Evolutionary conservation across 2,888 invertebrate genomes (phyloP).

Genomic region (Agriotes lineatus): DNA sequence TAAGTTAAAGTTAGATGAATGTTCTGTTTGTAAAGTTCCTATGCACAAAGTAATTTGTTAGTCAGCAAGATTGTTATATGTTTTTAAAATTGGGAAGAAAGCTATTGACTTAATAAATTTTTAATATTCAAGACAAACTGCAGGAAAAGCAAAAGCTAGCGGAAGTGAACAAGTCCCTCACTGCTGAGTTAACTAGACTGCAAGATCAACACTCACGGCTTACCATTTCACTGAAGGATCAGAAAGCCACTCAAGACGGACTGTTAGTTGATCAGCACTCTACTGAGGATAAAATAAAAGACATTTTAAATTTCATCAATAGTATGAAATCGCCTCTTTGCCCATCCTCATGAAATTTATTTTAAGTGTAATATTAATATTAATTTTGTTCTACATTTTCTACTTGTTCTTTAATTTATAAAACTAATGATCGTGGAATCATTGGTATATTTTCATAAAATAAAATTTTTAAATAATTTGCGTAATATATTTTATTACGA

Average conservation of each 20-base stretch:
- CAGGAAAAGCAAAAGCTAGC: constrained; percentile 62
- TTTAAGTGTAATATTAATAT: too few relatives aligned
- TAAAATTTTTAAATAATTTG: too few relatives aligned
- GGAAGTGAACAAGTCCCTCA: constrained; percentile 61
- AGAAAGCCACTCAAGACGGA: constrained; percentile 60
- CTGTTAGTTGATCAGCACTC: constrained; percentile 57
- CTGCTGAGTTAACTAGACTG: constrained; percentile 62
- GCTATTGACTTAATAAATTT: constrained; percentile 29
- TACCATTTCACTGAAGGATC: constrained; percentile 62
- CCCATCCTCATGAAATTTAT: constrained; percentile 27
- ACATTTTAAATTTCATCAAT: constrained; percentile 61
- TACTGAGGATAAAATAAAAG: constrained; percentile 63
- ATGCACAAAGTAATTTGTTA: background rate
- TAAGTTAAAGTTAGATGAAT: background rate
- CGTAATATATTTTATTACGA: too few relatives aligned
- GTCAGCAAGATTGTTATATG: constrained; percentile 12
- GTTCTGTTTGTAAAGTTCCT: background rate
- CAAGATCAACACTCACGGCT: constrained; percentile 65
- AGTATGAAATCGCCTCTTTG: constrained; percentile 51
- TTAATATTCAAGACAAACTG: constrained; percentile 62
- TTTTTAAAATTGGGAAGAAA: constrained; percentile 6
- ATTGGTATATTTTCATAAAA: too few relatives aligned
- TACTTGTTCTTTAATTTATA: too few relatives aligned
- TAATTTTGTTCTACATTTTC: too few relatives aligned
- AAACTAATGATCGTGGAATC: too few relatives aligned